Percentiles rank a stretch among this genome's conserved stretches.
Conservation (phyloP, 1,140 invertebrate genomes). For the Melitaea cinxia region DNA sequence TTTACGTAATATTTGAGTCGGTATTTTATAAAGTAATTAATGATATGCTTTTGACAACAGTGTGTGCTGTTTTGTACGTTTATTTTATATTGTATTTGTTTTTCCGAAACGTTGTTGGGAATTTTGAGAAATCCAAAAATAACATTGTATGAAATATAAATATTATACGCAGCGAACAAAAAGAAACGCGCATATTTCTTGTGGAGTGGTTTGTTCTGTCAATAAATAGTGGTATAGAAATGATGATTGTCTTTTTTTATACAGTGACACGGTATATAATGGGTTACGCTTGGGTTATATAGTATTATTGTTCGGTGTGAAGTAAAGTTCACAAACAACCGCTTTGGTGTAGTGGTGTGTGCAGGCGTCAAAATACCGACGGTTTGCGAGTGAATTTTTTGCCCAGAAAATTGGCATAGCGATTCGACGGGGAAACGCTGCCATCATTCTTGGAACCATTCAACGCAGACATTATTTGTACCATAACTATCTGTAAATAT, state of each 20-base stretch:
- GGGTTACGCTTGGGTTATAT: background rate
- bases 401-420: too few relatives aligned
- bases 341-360: too few relatives aligned
- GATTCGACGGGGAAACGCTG: too few relatives aligned
- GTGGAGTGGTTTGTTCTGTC: background rate
- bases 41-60: slow-evolving; percentile 47
- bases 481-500: too few relatives aligned
- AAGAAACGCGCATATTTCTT: background rate
- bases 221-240: background rate
- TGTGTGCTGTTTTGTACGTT: slow-evolving; percentile 51
- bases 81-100: slow-evolving; percentile 4
- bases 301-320: too few relatives aligned
- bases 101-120: slow-evolving; percentile 6
- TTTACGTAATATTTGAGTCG: slow-evolving; percentile 57
- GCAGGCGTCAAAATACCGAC: too few relatives aligned
- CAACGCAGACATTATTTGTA: too few relatives aligned
- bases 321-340: too few relatives aligned
- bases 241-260: background rate
- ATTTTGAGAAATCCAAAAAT: slow-evolving; percentile 53
- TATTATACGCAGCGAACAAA: slow-evolving; percentile 8
- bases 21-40: slow-evolving; percentile 22
- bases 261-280: background rate
- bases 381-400: too few relatives aligned
- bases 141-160: slow-evolving; percentile 60
- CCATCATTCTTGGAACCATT: too few relatives aligned